Evolutionary conservation across 2,797 vertebrate species (phyloP), one percentile per base, ranked within the genome.

Genomic region (Poecilia gillii): DNA sequence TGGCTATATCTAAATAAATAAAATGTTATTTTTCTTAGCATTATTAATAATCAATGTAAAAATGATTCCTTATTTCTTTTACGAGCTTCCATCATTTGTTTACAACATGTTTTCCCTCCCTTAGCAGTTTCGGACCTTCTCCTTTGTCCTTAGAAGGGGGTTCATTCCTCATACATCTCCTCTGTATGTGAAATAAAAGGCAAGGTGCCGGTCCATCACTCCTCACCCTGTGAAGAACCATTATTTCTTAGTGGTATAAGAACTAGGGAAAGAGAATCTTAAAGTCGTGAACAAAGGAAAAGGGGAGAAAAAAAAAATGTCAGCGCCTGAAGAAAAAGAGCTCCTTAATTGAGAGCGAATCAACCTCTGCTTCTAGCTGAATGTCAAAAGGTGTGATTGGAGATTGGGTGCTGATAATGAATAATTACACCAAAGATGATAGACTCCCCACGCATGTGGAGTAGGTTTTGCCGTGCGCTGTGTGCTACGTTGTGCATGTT

Each of bases 381-480:
- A 94, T 93, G 93, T 93, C 93, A 94, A 87, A 92, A 92, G 90
- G 90, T 91, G 90, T 89, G 88, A 91, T 91, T 93, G 88, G 84
- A 94, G 92, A 93, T 90, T 91, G 90, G 90, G 85, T 89, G 87
- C 82, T 91, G 90, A 93, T 93, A 92, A 92, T 93, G 89, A 91
- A 92, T 91, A 90, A 93, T 93, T 90, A 92, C 90, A 90, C 90
- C 79, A 90, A 88, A 87, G 86, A 73, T 89, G 76, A 75, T 74
- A 46, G 82, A 74, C 74, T 83, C 83, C 36, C 16, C 47, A 68
- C 39, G 31, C 25, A 4, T 53, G 7, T 75, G 41, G 36, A 33
- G 36, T 16, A 45, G 62, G 49, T 70, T 74, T 68, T 31, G 18
- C n/a, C 11, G 16, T 47, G 28, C 55, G 20, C 16, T 1, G 18